phyloP scores from a whole-genome alignment of 2,888 invertebrate species.

The Macrosoma leucophasiata region DNA sequence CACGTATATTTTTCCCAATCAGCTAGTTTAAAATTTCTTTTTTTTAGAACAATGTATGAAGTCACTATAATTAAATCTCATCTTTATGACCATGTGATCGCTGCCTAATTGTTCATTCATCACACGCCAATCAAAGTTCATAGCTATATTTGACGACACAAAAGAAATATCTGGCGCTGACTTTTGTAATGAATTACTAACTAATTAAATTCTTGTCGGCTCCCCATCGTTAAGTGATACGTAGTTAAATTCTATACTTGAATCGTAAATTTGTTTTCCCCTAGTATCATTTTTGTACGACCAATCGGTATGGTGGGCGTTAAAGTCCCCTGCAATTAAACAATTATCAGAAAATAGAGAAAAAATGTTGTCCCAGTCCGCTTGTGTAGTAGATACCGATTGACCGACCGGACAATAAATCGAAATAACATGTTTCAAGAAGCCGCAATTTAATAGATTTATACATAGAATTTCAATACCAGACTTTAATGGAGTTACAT shows the following conservation, averaged over 20 bases:
- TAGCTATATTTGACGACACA: constrained; percentile 11
- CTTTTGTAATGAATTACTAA: constrained; percentile 8
- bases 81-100: constrained; percentile 14
- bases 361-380: constrained; percentile 13
- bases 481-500: neutral
- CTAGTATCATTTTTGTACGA: constrained; percentile 16
- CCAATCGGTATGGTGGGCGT: constrained; percentile 17
- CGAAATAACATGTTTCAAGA: constrained; percentile 16
- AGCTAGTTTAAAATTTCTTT: constrained; percentile 5
- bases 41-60: neutral
- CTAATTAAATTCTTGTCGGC: constrained; percentile 11
- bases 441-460: constrained; percentile 10
- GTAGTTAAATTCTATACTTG: constrained; percentile 4
- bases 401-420: constrained; percentile 22
- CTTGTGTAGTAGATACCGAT: constrained; percentile 1
- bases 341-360: constrained; percentile 3
- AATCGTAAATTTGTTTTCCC: constrained; percentile 15
- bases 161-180: constrained; percentile 16
- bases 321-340: constrained; percentile 20
- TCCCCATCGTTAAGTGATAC: constrained; percentile 5
- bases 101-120: constrained; percentile 16
- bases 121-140: constrained; percentile 13
- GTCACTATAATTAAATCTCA: neutral
- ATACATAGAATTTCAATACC: constrained; percentile 10
- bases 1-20: constrained; percentile 4